Base-by-base conservation (phyloP, 53 echinoderm and acorn worm species). In the Apostichopus leukothele region DNA sequence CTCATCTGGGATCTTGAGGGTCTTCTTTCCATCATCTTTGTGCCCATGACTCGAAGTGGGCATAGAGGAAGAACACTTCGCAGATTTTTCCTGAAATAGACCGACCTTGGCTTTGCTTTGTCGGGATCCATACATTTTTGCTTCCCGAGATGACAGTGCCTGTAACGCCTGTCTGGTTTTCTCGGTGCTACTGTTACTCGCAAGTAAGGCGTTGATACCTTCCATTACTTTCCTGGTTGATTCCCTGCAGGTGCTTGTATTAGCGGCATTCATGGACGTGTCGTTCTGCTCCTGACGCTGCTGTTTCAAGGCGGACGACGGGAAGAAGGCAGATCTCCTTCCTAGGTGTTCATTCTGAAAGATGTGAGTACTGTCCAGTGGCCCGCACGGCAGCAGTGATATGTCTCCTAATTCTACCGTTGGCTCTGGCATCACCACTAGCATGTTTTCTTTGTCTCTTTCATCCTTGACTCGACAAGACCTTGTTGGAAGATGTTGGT, bases 321-420 rank as follows among this genome's bases (percentile, higher is more conserved):
- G 81, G 59, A 81, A 81, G 23, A 81, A 81, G 21, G 81, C 81
- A 8, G 81, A 81, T 25, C 81, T 81, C 23, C 81, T 81, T 54
- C 81, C 81, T 5, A 81, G 19, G 55, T 81, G 81, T 19, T 81
- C 81, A 55, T 52, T 54, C 5, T 54, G 59, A 81, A 52, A 54
- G 81, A 81, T 81, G 53, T 81, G 81, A 18, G 81, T 81, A 54
- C 79, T 79, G 16, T 79, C 79, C 9, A 81, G 81, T 8, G 81
- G 81, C 11, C 81, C 81, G 4, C n/a, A 54, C 13, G 19, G 81
- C 7, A 81, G 59, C 18, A 81, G 21, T 11, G 54, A 22, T 4
- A 81, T 23, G 12, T 81, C 81, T 59, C 81, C 81, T 3, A 54
- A 59, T 19, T 51, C 16, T 19, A 79, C 53, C 16, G 79, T 79